Percentiles rank a stretch among this genome's conserved stretches.
phyloP scores from a whole-genome alignment of 2,113 vertebrate genomes.

The Pseudopipra pipra region DNA sequence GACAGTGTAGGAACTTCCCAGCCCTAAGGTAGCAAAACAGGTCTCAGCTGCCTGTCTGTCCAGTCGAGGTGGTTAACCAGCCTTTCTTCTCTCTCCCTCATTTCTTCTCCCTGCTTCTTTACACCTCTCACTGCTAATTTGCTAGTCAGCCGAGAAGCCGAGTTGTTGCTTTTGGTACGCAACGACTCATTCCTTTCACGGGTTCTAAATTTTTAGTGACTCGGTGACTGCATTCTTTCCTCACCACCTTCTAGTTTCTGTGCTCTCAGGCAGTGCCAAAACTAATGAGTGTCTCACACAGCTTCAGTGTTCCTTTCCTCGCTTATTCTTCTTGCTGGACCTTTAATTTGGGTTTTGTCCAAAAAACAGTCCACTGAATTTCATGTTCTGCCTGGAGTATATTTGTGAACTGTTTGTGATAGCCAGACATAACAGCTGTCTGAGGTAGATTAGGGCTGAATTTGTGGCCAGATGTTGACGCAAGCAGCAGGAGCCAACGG shows the following conservation, averaged over 20 bases:
- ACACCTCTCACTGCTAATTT: background rate
- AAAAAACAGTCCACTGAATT: constrained; percentile 20
- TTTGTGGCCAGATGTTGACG: constrained; percentile 11
- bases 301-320: background rate
- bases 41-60: fast-evolving
- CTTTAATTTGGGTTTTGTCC: constrained; percentile 24
- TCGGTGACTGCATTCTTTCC: background rate
- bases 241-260: background rate
- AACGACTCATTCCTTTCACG: background rate
- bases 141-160: background rate
- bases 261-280: background rate
- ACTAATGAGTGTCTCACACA: background rate
- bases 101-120: background rate
- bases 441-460: constrained; percentile 23
- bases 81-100: background rate
- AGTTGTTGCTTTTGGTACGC: background rate
- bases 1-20: background rate
- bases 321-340: constrained; percentile 3
- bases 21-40: background rate
- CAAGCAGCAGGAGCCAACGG: background rate
- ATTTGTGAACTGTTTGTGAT: background rate
- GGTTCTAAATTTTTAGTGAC: constrained; percentile 1
- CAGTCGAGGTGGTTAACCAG: background rate
- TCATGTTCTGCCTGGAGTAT: background rate
- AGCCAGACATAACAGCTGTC: constrained; percentile 50